phyloP scores from a whole-genome alignment of 1,140 invertebrate species.

The Sitobion miscanthi region DNA sequence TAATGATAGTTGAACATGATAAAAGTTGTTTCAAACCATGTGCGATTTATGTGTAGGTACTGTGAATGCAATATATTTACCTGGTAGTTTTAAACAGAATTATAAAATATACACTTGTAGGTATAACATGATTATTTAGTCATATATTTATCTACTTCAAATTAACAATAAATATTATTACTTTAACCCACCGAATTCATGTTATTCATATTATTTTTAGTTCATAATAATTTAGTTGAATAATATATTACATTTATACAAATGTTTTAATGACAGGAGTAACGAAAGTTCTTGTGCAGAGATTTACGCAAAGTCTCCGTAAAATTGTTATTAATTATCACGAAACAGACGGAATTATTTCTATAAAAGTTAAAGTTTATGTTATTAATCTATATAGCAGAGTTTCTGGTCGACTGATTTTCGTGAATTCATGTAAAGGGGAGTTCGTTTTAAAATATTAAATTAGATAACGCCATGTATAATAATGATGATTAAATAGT shows the following conservation, averaged over 20 bases:
- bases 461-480: neutral
- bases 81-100: neutral
- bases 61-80: neutral
- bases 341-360: neutral
- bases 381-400: neutral
- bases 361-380: constrained; percentile 7
- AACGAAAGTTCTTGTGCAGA: neutral
- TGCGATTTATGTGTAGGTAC: neutral
- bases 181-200: neutral
- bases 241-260: neutral
- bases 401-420: constrained; percentile 1
- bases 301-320: neutral
- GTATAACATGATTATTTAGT: neutral
- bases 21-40: neutral
- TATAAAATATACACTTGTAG: constrained; percentile 9
- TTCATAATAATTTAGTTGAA: neutral
- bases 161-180: neutral
- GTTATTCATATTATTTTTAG: neutral
- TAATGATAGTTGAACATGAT: neutral
- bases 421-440: neutral
- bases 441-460: neutral
- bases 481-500: neutral
- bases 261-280: neutral
- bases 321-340: neutral
- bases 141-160: neutral